phyloP scores from a whole-genome alignment of 2,888 invertebrate genomes.

The Dugesia japonica region DNA sequence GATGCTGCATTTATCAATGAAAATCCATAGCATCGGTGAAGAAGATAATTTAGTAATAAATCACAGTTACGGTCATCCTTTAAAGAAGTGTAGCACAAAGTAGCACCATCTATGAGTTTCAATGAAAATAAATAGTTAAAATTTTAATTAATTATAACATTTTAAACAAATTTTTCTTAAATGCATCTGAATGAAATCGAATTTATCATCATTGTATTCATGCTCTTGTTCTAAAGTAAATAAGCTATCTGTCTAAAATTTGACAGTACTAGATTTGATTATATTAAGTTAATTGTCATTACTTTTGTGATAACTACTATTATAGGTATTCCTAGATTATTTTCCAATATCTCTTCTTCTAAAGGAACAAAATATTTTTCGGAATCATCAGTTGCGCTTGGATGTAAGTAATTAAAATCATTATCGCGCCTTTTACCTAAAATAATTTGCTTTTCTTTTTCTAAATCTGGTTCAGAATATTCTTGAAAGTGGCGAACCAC shows the following conservation, averaged over 20 bases:
- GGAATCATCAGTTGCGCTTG: slow-evolving; percentile 32
- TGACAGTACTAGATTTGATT: too few relatives aligned
- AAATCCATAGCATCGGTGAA: slow-evolving; percentile 84
- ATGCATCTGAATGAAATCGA: slow-evolving; percentile 96
- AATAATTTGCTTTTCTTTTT: slow-evolving; percentile 37
- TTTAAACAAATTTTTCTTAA: slow-evolving; percentile 82
- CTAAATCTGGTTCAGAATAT: slow-evolving; percentile 64
- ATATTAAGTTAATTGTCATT: too few relatives aligned
- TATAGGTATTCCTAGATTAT: slow-evolving; percentile 82
- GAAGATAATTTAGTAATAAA: slow-evolving; percentile 85
- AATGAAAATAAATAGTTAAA: too few relatives aligned
- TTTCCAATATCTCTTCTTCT: slow-evolving; percentile 60
- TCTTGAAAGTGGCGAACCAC: slow-evolving; percentile 76
- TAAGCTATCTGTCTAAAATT: slow-evolving; percentile 83
- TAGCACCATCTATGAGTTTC: slow-evolving; percentile 71
- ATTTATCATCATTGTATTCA: slow-evolving; percentile 88
- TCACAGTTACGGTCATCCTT: slow-evolving; percentile 98
- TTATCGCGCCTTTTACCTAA: slow-evolving; percentile 28
- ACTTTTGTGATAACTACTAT: slow-evolving; percentile 92
- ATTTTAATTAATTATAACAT: too few relatives aligned
- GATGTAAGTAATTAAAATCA: slow-evolving; percentile 33
- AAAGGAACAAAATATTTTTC: slow-evolving; percentile 60
- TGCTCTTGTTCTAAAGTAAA: slow-evolving; percentile 83
- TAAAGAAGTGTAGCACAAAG: slow-evolving; percentile 84
- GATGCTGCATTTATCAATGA: slow-evolving; percentile 83